Percentiles rank a stretch among this genome's conserved stretches.
These are phyloP conservation scores for Grammomys dolichurus DNA, from an alignment of 2,113 vertebrate species.

Conservation along the genomic window DNA sequence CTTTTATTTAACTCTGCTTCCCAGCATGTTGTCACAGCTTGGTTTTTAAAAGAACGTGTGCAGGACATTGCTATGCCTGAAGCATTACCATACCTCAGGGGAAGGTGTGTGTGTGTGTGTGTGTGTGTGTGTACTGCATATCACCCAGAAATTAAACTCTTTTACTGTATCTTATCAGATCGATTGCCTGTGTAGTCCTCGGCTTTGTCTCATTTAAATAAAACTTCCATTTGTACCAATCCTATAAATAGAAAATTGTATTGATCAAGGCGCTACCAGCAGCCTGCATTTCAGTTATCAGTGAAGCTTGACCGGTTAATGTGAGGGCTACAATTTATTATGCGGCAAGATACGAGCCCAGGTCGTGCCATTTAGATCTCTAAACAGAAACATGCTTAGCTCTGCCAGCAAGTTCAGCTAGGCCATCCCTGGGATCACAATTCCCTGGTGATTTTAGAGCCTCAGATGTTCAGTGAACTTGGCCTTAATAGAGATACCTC, in stretches of 20 bases:
- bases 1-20: neutral
- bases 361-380: constrained; percentile 79
- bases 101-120: neutral
- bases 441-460: neutral
- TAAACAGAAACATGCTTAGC: constrained; percentile 76
- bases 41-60: constrained; percentile 35
- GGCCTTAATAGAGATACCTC: constrained; percentile 18
- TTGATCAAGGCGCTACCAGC: constrained; percentile 85
- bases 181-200: constrained; percentile 81
- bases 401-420: constrained; percentile 60
- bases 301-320: constrained; percentile 87
- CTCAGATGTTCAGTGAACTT: constrained; percentile 41
- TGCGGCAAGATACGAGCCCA: constrained; percentile 77
- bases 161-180: constrained; percentile 87
- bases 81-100: neutral
- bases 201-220: constrained; percentile 89
- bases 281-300: constrained; percentile 86
- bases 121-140: neutral
- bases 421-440: neutral
- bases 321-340: constrained; percentile 87
- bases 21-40: neutral
- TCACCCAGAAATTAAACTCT: constrained; percentile 85
- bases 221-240: constrained; percentile 89
- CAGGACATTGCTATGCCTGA: constrained; percentile 40
- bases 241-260: constrained; percentile 89